Evolutionary conservation across 2,797 vertebrate genomes (phyloP).

Genomic region (Enteromius viviparus): DNA sequence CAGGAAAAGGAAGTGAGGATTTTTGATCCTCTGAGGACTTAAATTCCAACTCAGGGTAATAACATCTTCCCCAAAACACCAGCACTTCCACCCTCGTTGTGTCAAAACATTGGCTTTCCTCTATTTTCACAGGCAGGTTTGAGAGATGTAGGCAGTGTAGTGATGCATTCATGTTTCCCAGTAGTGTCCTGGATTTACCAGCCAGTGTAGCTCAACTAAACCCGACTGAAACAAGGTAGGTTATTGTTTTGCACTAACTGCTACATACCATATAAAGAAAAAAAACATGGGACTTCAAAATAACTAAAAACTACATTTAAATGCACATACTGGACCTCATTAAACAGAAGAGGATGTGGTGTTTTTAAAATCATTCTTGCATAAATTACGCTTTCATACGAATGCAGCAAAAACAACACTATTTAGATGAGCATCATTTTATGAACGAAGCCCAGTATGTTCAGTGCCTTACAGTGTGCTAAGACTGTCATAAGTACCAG

Average conservation of each 20-base stretch:
- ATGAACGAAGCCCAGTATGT: slow-evolving; percentile 12
- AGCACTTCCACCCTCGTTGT: slow-evolving; percentile 4
- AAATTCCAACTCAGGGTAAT: slow-evolving; percentile 27
- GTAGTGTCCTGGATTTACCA: background rate
- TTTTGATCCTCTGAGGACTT: background rate
- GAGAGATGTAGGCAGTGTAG: slow-evolving; percentile 14
- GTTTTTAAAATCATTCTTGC: background rate
- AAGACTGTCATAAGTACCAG: background rate
- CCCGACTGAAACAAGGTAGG: background rate
- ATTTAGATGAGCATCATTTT: background rate
- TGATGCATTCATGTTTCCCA: background rate
- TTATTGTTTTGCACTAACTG: background rate
- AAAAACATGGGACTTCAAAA: background rate
- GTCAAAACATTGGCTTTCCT: background rate
- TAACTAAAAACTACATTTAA: background rate
- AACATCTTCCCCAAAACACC: background rate
- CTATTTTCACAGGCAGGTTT: slow-evolving; percentile 18
- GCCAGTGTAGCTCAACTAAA: background rate
- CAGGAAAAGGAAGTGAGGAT: slow-evolving; percentile 27
- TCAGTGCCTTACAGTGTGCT: background rate
- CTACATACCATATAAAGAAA: background rate
- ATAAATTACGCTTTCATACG: background rate
- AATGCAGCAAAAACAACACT: background rate
- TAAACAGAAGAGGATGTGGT: background rate
- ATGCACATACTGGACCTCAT: background rate